A percentile compares a stretch with the other conserved stretches of the same genome.
Evolutionary conservation across 2,797 vertebrate species (phyloP).

Genomic region (Anomalospiza imberbis): DNA sequence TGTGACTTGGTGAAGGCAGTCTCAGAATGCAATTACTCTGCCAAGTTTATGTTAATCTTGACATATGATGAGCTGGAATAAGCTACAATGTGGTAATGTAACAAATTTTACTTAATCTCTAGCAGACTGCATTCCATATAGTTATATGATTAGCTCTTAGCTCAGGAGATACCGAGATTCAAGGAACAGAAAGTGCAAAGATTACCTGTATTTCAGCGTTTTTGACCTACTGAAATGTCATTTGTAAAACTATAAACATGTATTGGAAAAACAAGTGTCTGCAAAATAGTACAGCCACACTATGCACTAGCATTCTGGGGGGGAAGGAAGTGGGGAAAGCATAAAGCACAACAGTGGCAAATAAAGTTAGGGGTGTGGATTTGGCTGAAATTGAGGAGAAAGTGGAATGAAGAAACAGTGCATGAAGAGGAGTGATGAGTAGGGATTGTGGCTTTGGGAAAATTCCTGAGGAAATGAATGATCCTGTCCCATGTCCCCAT

Average conservation of each 20-base stretch:
- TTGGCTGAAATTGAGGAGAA: background rate
- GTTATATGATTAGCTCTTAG: conserved; percentile 34
- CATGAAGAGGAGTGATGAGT: background rate
- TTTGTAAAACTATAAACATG: background rate
- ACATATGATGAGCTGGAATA: conserved; percentile 57
- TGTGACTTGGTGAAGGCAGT: conserved; percentile 15
- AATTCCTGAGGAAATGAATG: background rate
- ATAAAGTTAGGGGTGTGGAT: background rate
- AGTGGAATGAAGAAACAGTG: background rate
- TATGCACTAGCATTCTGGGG: background rate
- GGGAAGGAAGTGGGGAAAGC: background rate
- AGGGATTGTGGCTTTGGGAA: background rate
- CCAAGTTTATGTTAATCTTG: conserved; percentile 59
- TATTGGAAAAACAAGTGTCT: background rate
- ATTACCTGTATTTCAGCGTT: background rate
- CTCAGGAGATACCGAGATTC: background rate
- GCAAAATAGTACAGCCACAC: background rate
- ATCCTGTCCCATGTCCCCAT: background rate
- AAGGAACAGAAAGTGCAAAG: background rate
- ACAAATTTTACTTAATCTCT: conserved; percentile 43
- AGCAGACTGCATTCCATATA: conserved; percentile 43
- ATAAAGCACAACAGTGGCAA: background rate
- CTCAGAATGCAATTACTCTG: conserved; percentile 23
- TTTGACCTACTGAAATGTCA: background rate
- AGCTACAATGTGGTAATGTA: conserved; percentile 35